Evolutionary conservation across 2,797 vertebrate genomes (phyloP), one percentile per base, ranked within the genome.

Genomic region (Tenualosa ilisha): DNA sequence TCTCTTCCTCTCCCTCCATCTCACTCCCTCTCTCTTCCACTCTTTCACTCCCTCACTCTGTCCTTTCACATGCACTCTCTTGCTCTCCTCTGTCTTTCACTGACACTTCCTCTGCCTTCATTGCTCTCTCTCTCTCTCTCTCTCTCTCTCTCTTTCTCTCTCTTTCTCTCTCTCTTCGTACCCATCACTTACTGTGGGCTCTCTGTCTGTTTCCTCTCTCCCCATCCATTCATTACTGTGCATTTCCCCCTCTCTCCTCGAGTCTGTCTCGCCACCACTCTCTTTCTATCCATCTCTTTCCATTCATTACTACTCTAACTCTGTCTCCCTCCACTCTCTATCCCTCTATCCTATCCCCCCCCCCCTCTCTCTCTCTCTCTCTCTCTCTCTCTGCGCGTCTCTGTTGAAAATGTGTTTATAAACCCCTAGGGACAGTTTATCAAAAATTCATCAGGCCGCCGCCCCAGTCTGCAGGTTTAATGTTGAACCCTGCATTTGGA

Each of bases 351-450:
- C 31, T 24, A 51, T 24, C 22, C 5, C 81, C 82, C 63, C 37
- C 81, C 20, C 43, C 20, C 50, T 37, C 24, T 40, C 65, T 63
- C 24, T 86, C 43, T 17, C 40, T 6, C 61, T 83, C 83, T 24
- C 83, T 31, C 43, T 31, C 50, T 37, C 24, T 40, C 65, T 63
- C 24, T 86, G 17, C 54, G 49, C 81, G 51, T 68, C 79, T 46
- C 50, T 43, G 94, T 91, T 89, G 91, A 93, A 93, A 95, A 92
- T 90, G 92, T 94, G 91, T 94, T 97, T 96, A 96, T 96, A 95
- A 97, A 96, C 88, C 95, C 92, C 94, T 83, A 88, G 92, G 94
- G 96, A 95, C 91, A 93, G 94, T 96, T 96, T 94, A 96, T 97
- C 95, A 97, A 94, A 96, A 95, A 97, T 96, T 93, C 93, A 96